A percentile compares a stretch with the other conserved stretches of the same genome.
Conservation (phyloP, 2,797 vertebrate genomes). For the Myotis vivesi region DNA sequence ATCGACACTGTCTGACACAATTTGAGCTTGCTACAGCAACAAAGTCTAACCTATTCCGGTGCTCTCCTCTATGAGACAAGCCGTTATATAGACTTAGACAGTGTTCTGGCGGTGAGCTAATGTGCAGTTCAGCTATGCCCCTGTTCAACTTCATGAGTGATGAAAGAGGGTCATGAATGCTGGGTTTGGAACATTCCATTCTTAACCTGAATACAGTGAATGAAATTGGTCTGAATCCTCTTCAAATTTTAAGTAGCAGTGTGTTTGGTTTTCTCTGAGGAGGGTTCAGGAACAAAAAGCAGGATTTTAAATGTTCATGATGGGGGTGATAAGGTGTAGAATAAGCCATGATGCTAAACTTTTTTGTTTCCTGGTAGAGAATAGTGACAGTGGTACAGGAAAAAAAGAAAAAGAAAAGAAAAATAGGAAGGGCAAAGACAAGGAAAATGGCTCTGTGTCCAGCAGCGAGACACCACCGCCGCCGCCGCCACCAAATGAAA, state of each 20-base stretch:
- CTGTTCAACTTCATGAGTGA: neutral
- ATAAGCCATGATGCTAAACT: neutral
- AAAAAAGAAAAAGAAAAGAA: conserved; percentile 99
- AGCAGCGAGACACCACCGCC: conserved; percentile 88
- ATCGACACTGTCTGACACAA: conserved; percentile 82
- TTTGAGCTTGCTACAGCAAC: conserved; percentile 87
- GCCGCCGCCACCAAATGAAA: conserved; percentile 88
- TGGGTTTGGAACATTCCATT: fast-evolving
- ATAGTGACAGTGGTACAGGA: conserved; percentile 90
- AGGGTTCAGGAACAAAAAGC: neutral
- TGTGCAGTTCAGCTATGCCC: neutral
- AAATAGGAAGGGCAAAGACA: conserved; percentile 96
- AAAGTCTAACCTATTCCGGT: conserved; percentile 86
- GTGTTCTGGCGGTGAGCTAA: neutral
- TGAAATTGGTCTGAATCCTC: neutral
- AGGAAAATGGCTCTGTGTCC: conserved; percentile 95
- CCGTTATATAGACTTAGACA: conserved; percentile 86
- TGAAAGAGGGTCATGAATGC: neutral
- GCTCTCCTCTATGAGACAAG: conserved; percentile 75
- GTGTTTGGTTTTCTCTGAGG: neutral
- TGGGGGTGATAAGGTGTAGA: fast-evolving
- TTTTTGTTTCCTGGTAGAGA: conserved; percentile 85
- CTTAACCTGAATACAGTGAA: neutral
- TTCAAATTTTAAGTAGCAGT: neutral
- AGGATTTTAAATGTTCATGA: neutral